Evolutionary conservation across 1,140 invertebrate species (phyloP), one percentile per base, ranked within the genome.

Genomic region (Drosophila serrata): DNA sequence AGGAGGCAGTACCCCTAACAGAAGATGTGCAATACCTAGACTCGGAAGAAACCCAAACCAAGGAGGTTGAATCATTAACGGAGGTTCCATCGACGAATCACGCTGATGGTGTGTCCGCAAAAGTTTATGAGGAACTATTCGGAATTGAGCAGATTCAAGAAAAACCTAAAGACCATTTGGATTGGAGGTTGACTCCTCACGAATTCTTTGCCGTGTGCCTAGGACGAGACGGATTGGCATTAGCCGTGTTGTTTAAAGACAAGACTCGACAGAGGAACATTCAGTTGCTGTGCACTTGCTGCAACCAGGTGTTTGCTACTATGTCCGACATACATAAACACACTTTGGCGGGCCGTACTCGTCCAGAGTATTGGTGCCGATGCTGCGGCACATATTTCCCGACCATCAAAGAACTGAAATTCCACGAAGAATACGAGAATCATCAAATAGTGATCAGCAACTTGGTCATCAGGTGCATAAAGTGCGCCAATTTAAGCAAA

Each of bases 311-410:
- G 4, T 48, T 67, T 37, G n/a, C 31, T 15, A 6, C 31, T n/a
- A 12, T 67, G 35, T 7, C 37, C 29, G 29, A 35, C 4, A 43
- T 68, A 7, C 29, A 29, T 6, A 19, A 13, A 4, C 65, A 68
- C 45, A 42, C 15, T 33, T 13, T 3, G 0, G 11, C 0, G 12
- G 6, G 6, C 3, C 65, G 65, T 4, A 6, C 4, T 1, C 15
- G 19, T 19, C 65, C 65, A 17, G 13, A 9, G 19, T 68, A 67
- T 46, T 67, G 39, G n/a, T 68, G 65, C 13, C 65, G 45, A 8
- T 22, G 11, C 5, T 68, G 65, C n/a, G 45, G 37, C 6, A n/a
- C 13, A 7, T 22, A 29, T 11, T 68, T 68, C 8, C 5, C 3
- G 4, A 67, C 1, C 15, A 24, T 12, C 6, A 6, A 12, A 17